A percentile compares a stretch with the other conserved stretches of the same genome.
These are phyloP conservation scores for Drosophila macrospina DNA, from an alignment of 2,888 invertebrate genomes.

Conservation along the genomic window DNA sequence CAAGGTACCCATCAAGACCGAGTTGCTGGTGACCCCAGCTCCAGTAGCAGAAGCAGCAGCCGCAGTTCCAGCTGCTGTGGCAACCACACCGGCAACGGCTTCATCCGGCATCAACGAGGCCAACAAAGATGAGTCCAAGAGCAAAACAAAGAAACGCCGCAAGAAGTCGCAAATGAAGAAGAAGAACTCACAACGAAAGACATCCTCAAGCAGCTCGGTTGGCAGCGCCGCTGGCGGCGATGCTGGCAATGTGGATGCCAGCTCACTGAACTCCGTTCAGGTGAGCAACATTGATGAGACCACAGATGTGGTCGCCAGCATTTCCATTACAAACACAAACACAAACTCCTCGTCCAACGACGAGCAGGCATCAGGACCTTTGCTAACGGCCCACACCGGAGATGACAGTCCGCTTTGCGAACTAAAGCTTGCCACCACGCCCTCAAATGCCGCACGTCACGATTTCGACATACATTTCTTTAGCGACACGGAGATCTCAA, in stretches of 20 bases:
- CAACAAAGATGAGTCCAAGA: slow-evolving; percentile 86
- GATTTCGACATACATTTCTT: slow-evolving; percentile 94
- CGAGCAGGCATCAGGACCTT: slow-evolving; percentile 72
- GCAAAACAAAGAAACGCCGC: slow-evolving; percentile 92
- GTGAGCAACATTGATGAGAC: slow-evolving; percentile 76
- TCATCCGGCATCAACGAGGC: slow-evolving; percentile 34
- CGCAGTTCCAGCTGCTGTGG: background rate
- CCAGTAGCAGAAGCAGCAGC: background rate
- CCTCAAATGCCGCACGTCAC: slow-evolving; percentile 46
- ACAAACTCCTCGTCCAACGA: slow-evolving; percentile 83
- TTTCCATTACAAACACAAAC: slow-evolving; percentile 73
- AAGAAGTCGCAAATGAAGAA: slow-evolving; percentile 92
- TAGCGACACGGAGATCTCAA: slow-evolving; percentile 95
- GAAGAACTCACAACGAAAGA: slow-evolving; percentile 91
- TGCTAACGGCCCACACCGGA: slow-evolving; percentile 63
- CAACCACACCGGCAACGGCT: background rate
- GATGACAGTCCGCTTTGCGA: slow-evolving; percentile 28
- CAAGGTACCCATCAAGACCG: background rate
- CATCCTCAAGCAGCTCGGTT: slow-evolving; percentile 86
- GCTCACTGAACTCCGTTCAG: slow-evolving; percentile 43
- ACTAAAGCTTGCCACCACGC: slow-evolving; percentile 69
- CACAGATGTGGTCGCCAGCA: slow-evolving; percentile 74
- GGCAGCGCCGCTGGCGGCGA: slow-evolving; percentile 79
- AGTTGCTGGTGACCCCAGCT: background rate
- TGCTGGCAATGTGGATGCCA: slow-evolving; percentile 28